Conservation (phyloP, 2,888 invertebrate species). For the Lordiphosa fenestrarum region DNA sequence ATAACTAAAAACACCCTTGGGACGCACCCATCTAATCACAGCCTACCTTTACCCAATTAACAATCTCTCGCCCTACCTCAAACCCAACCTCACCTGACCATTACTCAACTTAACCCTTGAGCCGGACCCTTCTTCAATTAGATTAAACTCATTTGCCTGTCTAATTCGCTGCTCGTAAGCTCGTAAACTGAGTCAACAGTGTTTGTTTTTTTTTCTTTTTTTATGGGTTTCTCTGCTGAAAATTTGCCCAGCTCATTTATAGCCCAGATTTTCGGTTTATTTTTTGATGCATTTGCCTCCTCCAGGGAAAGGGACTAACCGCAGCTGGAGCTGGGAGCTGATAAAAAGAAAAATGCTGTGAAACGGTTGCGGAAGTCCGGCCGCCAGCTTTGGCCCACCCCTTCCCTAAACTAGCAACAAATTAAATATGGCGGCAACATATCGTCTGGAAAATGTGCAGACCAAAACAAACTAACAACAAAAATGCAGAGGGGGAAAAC, state of each 20-base stretch:
- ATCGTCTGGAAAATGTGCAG: conserved; percentile 69
- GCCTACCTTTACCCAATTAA: neutral
- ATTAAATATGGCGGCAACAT: conserved; percentile 71
- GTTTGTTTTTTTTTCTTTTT: conserved; percentile 16
- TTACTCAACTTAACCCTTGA: conserved; percentile 40
- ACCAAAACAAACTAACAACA: conserved; percentile 56
- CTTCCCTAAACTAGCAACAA: conserved; percentile 53
- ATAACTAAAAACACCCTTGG: no score
- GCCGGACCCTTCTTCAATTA: conserved; percentile 54
- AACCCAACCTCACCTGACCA: conserved; percentile 29
- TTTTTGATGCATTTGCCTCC: conserved; percentile 56
- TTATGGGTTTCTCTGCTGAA: conserved; percentile 35
- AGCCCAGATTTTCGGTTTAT: conserved; percentile 34
- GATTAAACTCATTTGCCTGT: conserved; percentile 55
- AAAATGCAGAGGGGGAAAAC: conserved; percentile 17
- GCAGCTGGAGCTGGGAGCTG: conserved; percentile 27
- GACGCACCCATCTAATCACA: no score
- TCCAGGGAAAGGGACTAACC: conserved; percentile 19
- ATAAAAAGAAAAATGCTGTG: conserved; percentile 35
- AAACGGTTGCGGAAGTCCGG: conserved; percentile 52
- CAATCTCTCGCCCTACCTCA: conserved; percentile 20
- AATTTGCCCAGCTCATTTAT: conserved; percentile 58
- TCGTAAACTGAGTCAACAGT: conserved; percentile 23
- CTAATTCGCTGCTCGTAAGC: conserved; percentile 8
- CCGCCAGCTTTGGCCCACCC: conserved; percentile 17